Evolutionary conservation across 2,113 vertebrate species (phyloP), one percentile per base, ranked within the genome.

Genomic region (Polypterus senegalus): DNA sequence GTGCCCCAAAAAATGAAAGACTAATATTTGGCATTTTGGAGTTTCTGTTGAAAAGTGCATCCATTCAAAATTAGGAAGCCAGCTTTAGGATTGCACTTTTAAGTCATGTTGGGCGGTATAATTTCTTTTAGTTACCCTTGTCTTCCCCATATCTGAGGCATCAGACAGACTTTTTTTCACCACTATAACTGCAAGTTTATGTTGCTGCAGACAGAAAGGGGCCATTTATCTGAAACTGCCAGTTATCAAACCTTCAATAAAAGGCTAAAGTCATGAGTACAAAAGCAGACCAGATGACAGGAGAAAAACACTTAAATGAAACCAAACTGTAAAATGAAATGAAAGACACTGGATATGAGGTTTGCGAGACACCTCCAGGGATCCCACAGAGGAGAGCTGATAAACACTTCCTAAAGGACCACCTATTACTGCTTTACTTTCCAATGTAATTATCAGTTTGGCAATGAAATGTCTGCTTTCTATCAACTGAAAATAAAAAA

Each of bases 361-460:
- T 27, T 27, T 27, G 27, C 27, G 27, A 27, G 27, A 27, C 51
- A 52, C 27, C 49, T 61, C 49, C 60, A 43, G 27, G 46, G 60
- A 9, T 9, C 60, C 6, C 27, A 49, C 45, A 7, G n/a, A 11
- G 11, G 27, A 45, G 49, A 49, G 51, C 59, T 58, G 47, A 60
- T 60, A 4, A 49, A 43, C 48, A 49, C 4, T 27, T 7, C 8
- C 4, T 49, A 60, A 47, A 60, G 59, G 11, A 60, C 47, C 59
- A 49, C 48, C 7, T 60, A 60, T 53, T 53, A 60, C 46, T 46
- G 27, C 27, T 11, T 61, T 45, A 61, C 49, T 53, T 53, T 44
- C 27, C 47, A 49, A 61, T 9, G 10, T 61, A 52, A 61, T 61
- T 61, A 61, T 53, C 49, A 9, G 49, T 61, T 52, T 45, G 44